Conservation (phyloP, 2,888 invertebrate genomes). For the Podotricha telesiphe region DNA sequence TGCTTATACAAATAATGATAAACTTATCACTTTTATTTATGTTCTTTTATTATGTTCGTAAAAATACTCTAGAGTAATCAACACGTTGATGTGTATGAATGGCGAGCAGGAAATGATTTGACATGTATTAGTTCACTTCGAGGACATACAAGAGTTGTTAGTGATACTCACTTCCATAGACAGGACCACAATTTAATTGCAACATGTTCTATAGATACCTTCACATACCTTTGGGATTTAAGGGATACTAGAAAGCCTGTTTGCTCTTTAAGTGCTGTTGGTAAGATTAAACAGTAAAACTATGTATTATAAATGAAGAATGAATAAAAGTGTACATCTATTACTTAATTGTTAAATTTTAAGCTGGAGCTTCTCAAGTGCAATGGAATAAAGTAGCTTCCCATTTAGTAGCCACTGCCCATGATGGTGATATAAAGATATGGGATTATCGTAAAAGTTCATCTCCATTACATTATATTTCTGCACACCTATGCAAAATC, state of each 20-base stretch:
- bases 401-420: slow-evolving; percentile 95
- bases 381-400: slow-evolving; percentile 95
- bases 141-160: slow-evolving; percentile 93
- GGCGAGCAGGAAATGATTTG: slow-evolving; percentile 88
- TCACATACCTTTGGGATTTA: slow-evolving; percentile 96
- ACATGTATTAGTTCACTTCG: slow-evolving; percentile 88
- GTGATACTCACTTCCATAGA: slow-evolving; percentile 95
- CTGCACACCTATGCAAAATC: slow-evolving; percentile 94
- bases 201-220: slow-evolving; percentile 96
- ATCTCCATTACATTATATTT: slow-evolving; percentile 95
- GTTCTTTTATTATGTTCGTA: not conserved
- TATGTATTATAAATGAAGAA: not conserved
- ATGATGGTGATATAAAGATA: slow-evolving; percentile 97
- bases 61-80: slow-evolving; percentile 89
- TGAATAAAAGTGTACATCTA: not conserved
- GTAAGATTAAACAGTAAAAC: slow-evolving; percentile 72
- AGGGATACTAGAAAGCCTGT: slow-evolving; percentile 93
- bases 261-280: slow-evolving; percentile 93
- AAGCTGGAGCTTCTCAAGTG: slow-evolving; percentile 96
- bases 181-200: slow-evolving; percentile 83
- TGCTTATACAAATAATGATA: not conserved
- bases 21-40: not conserved
- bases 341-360: not conserved
- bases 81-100: slow-evolving; percentile 92
- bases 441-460: slow-evolving; percentile 97